Evolutionary conservation across 2,797 vertebrate species (phyloP).

Genomic region (Myotis pilosus): DNA sequence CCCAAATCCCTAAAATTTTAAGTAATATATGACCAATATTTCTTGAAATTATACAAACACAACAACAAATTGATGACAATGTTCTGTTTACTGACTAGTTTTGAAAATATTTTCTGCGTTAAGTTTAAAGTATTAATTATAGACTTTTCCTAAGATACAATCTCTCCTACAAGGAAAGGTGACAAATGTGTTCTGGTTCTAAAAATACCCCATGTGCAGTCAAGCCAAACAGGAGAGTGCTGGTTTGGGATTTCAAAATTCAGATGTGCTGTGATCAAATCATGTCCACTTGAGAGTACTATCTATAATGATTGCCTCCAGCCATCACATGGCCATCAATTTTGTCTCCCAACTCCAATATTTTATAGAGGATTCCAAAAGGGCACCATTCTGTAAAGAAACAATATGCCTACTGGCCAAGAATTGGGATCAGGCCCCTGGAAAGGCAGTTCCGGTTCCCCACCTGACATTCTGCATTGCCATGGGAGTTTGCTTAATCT

Average conservation of each 20-base stretch:
- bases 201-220: not conserved
- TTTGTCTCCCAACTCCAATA: not conserved
- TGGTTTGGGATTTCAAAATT: not conserved
- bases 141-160: not conserved
- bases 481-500: not conserved
- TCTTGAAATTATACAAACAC: slow-evolving; percentile 72
- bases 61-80: slow-evolving; percentile 76
- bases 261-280: not conserved
- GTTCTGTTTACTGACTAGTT: slow-evolving; percentile 62
- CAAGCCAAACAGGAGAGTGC: not conserved
- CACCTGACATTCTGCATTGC: not conserved
- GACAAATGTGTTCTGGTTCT: not conserved
- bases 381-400: not conserved
- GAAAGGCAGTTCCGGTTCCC: not conserved
- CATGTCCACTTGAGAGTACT: accelerated
- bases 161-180: not conserved
- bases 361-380: not conserved
- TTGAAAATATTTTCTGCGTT: slow-evolving; percentile 47
- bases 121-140: not conserved
- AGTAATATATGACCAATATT: slow-evolving; percentile 67
- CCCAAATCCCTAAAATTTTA: slow-evolving; percentile 73
- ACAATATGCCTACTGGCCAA: not conserved
- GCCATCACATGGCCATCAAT: not conserved
- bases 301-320: not conserved
- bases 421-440: not conserved